Conservation (phyloP, 1,140 invertebrate species). For the Adoxophyes honmai region DNA sequence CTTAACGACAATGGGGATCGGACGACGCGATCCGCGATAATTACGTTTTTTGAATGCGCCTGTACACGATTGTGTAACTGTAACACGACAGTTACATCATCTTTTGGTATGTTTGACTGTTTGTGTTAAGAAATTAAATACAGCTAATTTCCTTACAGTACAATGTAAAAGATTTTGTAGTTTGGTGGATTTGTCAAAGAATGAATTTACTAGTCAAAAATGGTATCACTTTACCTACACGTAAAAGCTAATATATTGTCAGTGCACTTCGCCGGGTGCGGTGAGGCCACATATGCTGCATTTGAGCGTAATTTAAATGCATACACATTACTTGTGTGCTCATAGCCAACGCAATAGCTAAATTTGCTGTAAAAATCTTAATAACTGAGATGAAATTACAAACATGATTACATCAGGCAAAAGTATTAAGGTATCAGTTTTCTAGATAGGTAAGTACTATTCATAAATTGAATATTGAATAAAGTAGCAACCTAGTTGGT, state of each 20-base stretch:
- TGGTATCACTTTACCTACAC: constrained; percentile 6
- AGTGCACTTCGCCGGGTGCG: constrained; percentile 9
- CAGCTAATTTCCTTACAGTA: too few species aligned
- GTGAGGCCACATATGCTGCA: constrained; percentile 39
- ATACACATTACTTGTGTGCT: constrained; percentile 47
- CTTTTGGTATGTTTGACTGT: constrained; percentile 1
- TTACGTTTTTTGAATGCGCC: constrained; percentile 29
- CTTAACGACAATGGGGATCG: constrained; percentile 24
- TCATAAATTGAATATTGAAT: too few species aligned
- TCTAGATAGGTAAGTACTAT: too few species aligned
- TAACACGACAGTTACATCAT: not conserved
- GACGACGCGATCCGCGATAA: constrained; percentile 23
- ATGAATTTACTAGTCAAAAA: not conserved
- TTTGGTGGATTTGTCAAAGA: not conserved
- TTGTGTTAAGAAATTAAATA: too few species aligned
- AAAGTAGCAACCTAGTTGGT: too few species aligned
- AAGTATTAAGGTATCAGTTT: too few species aligned
- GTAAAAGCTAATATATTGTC: constrained; percentile 15
- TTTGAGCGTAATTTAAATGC: constrained; percentile 62
- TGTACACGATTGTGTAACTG: constrained; percentile 20
- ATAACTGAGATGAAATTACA: constrained; percentile 20
- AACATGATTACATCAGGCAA: too few species aligned
- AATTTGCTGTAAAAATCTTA: constrained; percentile 48
- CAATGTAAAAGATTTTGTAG: too few species aligned
- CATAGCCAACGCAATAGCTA: constrained; percentile 41